Percentiles rank a stretch among this genome's conserved stretches.
Conservation (phyloP, 2,888 invertebrate genomes). For the Dioctria linearis region DNA sequence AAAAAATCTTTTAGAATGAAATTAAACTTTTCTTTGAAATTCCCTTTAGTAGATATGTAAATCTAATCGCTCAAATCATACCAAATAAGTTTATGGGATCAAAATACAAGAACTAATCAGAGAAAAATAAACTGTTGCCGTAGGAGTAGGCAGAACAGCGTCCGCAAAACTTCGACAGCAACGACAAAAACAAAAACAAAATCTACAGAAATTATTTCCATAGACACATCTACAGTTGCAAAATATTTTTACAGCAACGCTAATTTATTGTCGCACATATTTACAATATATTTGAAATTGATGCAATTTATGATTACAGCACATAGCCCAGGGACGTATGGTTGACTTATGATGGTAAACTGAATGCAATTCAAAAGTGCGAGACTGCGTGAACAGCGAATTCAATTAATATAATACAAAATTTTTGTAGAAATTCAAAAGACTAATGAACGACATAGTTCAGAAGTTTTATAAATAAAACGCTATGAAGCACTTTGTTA, state of each 20-base stretch:
- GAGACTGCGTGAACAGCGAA: not conserved
- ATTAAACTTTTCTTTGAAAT: too few relatives aligned
- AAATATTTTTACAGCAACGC: not conserved
- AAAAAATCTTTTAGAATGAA: too few relatives aligned
- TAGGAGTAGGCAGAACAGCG: too few relatives aligned
- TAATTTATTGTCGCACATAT: not conserved
- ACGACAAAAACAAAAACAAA: too few relatives aligned
- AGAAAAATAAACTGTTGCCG: too few relatives aligned
- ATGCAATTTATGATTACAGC: constrained; percentile 6
- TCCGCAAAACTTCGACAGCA: too few relatives aligned
- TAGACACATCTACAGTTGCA: not conserved
- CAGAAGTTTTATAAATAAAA: constrained; percentile 57
- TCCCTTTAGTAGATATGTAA: too few relatives aligned
- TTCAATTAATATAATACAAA: constrained; percentile 17
- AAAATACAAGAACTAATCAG: too few relatives aligned
- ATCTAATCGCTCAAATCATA: too few relatives aligned
- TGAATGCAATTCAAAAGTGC: too few relatives aligned
- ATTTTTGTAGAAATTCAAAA: not conserved
- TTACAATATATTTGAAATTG: not conserved
- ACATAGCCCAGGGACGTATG: not conserved
- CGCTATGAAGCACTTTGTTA: constrained; percentile 44
- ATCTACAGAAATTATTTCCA: not conserved
- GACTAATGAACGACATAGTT: constrained; percentile 55
- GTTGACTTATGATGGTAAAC: not conserved
- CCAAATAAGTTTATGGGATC: too few relatives aligned